phyloP scores from a whole-genome alignment of 1,140 invertebrate genomes.

The Drosophila elegans region DNA sequence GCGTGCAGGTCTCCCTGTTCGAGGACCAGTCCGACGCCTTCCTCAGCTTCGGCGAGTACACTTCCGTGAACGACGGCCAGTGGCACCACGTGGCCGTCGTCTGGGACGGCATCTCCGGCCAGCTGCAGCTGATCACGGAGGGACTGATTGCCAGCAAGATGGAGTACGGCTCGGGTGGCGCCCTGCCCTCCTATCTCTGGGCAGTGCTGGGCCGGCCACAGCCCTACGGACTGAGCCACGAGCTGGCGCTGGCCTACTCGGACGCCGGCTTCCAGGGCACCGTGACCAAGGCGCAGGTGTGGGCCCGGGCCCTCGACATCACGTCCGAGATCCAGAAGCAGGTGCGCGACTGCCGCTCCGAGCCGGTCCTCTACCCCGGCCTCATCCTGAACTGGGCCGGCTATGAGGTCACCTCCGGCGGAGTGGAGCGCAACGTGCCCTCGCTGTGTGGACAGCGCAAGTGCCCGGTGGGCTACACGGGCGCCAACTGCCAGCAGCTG shows the following conservation, averaged over 20 bases:
- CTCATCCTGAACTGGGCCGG: slow-evolving; percentile 96
- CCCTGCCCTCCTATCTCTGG: slow-evolving; percentile 93
- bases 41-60: slow-evolving; percentile 94
- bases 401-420: slow-evolving; percentile 94
- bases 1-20: slow-evolving; percentile 95
- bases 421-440: slow-evolving; percentile 96
- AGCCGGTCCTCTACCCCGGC: slow-evolving; percentile 94
- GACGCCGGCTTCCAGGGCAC: slow-evolving; percentile 97
- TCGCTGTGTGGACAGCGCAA: slow-evolving; percentile 95
- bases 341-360: slow-evolving; percentile 95
- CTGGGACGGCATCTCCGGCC: slow-evolving; percentile 94
- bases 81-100: slow-evolving; percentile 98
- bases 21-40: slow-evolving; percentile 95
- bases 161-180: slow-evolving; percentile 93
- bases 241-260: slow-evolving; percentile 90
- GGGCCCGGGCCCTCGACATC: slow-evolving; percentile 95
- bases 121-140: slow-evolving; percentile 95
- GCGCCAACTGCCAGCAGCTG: slow-evolving; percentile 92
- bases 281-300: slow-evolving; percentile 97
- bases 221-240: slow-evolving; percentile 86
- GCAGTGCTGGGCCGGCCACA: slow-evolving; percentile 95
- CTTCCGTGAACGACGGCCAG: slow-evolving; percentile 97
- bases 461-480: slow-evolving; percentile 93
- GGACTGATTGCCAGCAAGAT: slow-evolving; percentile 95
- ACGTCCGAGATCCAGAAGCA: slow-evolving; percentile 97